A percentile compares a stretch with the other conserved stretches of the same genome.
These are phyloP conservation scores for Lasioglossum malachurum DNA, from an alignment of 2,888 invertebrate species.

Conservation along the genomic window DNA sequence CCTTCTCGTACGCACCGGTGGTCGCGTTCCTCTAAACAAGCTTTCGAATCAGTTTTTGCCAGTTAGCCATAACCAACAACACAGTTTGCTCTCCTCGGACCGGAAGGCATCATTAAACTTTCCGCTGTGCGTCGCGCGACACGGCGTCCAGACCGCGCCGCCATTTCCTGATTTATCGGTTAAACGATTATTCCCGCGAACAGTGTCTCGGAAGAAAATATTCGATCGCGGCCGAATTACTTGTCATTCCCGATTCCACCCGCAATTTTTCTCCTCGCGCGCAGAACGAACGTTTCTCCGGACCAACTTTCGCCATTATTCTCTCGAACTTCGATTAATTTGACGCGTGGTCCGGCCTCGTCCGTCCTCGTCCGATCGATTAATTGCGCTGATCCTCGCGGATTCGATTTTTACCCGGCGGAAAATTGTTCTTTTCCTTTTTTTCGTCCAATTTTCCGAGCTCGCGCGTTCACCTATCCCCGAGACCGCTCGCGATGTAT, in stretches of 20 bases:
- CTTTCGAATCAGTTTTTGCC: conserved; percentile 78
- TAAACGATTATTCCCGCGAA: conserved; percentile 35
- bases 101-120: conserved; percentile 73
- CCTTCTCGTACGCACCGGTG: conserved; percentile 52
- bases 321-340: conserved; percentile 1
- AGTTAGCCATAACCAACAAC: conserved; percentile 72
- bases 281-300: neutral
- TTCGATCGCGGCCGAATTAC: conserved; percentile 10
- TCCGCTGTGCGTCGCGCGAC: conserved; percentile 39
- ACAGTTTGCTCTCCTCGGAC: conserved; percentile 58
- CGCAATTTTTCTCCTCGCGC: neutral
- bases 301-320: conserved; percentile 13
- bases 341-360: neutral
- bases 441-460: neutral
- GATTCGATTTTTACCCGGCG: neutral
- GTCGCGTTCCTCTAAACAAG: conserved; percentile 67
- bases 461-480: neutral
- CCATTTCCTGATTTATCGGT: conserved; percentile 66
- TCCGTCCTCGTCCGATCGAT: neutral
- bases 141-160: conserved; percentile 40
- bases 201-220: conserved; percentile 6
- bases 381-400: neutral
- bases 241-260: neutral
- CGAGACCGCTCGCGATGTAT: neutral
- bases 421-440: neutral